Base-by-base conservation (phyloP, 2,888 invertebrate species). In the Helicoverpa assulta region DNA sequence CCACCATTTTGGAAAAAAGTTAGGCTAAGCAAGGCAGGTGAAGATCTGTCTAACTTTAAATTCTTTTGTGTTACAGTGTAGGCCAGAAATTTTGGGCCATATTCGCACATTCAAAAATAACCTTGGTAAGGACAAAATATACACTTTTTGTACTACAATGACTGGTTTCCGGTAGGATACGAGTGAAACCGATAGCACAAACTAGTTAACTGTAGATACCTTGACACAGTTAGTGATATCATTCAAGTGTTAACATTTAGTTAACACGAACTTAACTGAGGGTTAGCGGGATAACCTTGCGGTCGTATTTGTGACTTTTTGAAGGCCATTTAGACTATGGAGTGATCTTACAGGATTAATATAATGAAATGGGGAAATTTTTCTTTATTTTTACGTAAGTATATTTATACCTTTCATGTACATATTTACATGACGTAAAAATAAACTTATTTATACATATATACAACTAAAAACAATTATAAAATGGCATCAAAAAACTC, bases 231-330 rank as follows among this genome's bases (percentile, higher is more conserved):
- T 73, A 61, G 55, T 64, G 59, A 65, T 58, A 70, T 75, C 73
- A 80, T 69, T 61, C 12, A 58, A 65, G 81, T 80, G 83, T 67
- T 81, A 81, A 82, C 70, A 77, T 77, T 80, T 71, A 73, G 83
- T 77, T 81, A 82, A 69, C 81, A 67, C 70, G 80, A 77, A 81
- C 74, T 77, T 70, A 69, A 50, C 58, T 55, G 52, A 57, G 64
- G 59, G 61, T 51, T 68, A 64, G 51, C 64, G 53, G 53, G 59
- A 51, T 8, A n/a, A 26, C 67, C 77, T 74, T 70, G 67, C 52
- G 68, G 56, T 61, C 56, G 62, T 53, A n/a, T 54, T 3, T 19
- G 16, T 47, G 26, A 10, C 8, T 18, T 16, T 0, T 40, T 51
- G 58, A 29, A 12, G 54, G 29, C 10, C 2, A 33, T 33, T 33